phyloP scores from a whole-genome alignment of 2,113 vertebrate species.

The Dasypus novemcinctus region DNA sequence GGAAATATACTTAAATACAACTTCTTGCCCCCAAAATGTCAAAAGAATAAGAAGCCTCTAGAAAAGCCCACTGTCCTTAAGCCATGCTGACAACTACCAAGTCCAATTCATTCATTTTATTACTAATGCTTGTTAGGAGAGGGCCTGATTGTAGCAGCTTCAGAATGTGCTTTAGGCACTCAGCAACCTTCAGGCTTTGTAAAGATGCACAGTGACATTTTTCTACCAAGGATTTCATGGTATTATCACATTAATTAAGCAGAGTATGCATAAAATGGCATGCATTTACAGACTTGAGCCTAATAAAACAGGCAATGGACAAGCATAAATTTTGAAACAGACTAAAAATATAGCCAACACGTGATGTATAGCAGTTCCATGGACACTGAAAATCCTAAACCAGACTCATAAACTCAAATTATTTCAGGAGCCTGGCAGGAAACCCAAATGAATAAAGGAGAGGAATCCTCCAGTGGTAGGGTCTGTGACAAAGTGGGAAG shows the following conservation, averaged over 20 bases:
- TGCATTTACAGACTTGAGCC: not conserved
- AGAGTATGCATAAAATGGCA: not conserved
- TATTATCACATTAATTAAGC: not conserved
- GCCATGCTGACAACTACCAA: not conserved
- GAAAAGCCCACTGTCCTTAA: conserved; percentile 17
- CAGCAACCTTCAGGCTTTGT: not conserved
- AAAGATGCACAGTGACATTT: not conserved
- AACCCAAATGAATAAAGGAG: not conserved
- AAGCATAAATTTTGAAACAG: not conserved
- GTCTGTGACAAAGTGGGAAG: not conserved
- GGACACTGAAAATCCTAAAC: not conserved
- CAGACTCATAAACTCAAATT: not conserved
- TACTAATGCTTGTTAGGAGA: not conserved
- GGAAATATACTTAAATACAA: not conserved
- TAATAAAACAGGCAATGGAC: not conserved
- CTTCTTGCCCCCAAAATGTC: not conserved
- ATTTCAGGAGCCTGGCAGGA: not conserved
- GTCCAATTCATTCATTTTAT: not conserved
- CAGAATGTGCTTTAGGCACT: not conserved
- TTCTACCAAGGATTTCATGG: not conserved
- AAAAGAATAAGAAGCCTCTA: conserved; percentile 35
- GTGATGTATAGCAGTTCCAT: not conserved
- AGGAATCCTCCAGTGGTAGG: too few relatives aligned
- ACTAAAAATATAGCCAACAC: not conserved
- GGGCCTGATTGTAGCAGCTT: not conserved